Evolutionary conservation across 2,888 invertebrate species (phyloP), one percentile per base, ranked within the genome.

Genomic region (Galerucella pusilla): DNA sequence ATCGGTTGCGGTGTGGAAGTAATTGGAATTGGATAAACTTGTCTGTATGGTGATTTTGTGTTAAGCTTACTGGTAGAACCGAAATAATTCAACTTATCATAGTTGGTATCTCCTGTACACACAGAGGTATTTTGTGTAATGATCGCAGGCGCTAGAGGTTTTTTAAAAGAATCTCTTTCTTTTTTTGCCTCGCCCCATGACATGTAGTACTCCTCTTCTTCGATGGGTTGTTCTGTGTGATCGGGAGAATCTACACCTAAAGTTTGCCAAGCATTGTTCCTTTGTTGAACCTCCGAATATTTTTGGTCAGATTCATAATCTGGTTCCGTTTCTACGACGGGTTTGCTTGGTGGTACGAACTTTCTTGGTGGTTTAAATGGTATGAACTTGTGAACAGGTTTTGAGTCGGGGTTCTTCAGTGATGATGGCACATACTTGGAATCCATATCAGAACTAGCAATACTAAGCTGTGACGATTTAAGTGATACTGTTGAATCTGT

Each of bases 221-320:
- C 85, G 12, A 72, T 75, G 5, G 87, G 69, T 79, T 87, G 89
- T 85, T 95, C 95, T 0, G 91, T 92, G 83, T 95, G 95, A 77
- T 92, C 91, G 11, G 94, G 91, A 68, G 93, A 92, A 83, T 92
- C 92, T 25, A 94, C 90, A 1, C 95, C 95, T 76, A 94, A 89
- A 0, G 95, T 95, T 84, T 92, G 92, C 95, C 95, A 95, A 10
- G 95, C 95, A 82, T 95, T 93, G 82, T 90, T 93, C 76, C 94
- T 90, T 7, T 93, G 91, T 88, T 94, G 94, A 42, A 96, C 91
- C 84, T 92, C 90, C 84, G 96, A 95, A 86, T 95, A 95, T 83
- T 92, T 90, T 83, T 92, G 90, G 76, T 89, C 88, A 74, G 90
- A 90, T 5, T 89, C 88, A 59, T 88, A 87, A 45, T 85, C 52